Conservation (phyloP, 2,113 vertebrate species). For the Lanius collurio region DNA sequence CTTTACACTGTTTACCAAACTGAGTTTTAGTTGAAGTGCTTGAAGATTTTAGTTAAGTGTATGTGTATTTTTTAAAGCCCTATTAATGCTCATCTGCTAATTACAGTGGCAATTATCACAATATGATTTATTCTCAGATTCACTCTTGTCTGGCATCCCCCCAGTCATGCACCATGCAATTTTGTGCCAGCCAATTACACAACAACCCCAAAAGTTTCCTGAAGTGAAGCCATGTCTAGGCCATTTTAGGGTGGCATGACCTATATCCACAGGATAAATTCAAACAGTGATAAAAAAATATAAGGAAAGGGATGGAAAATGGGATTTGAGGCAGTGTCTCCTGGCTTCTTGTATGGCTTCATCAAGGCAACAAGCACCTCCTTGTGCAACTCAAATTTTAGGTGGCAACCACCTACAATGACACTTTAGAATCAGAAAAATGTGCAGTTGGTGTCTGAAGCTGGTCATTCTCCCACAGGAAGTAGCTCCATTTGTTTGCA, state of each 20-base stretch:
- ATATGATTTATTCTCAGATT: background rate
- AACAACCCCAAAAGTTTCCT: background rate
- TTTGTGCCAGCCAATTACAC: background rate
- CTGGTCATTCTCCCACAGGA: background rate
- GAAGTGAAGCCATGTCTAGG: background rate
- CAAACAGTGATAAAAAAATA: background rate
- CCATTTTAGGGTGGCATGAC: background rate
- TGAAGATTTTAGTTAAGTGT: background rate
- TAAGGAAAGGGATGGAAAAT: background rate
- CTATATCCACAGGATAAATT: background rate
- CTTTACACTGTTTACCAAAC: background rate
- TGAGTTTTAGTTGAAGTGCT: background rate
- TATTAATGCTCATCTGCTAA: background rate
- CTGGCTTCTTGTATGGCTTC: background rate
- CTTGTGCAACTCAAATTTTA: background rate
- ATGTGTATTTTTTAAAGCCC: background rate
- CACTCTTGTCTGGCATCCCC: background rate
- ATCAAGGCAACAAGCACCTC: background rate
- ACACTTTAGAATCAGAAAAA: background rate
- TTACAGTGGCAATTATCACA: background rate
- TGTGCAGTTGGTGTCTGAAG: background rate
- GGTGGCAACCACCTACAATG: background rate
- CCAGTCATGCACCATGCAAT: rapidly evolving
- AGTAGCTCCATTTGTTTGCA: background rate
- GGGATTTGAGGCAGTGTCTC: background rate